phyloP scores from a whole-genome alignment of 2,888 invertebrate genomes.

The Tillus elongatus region DNA sequence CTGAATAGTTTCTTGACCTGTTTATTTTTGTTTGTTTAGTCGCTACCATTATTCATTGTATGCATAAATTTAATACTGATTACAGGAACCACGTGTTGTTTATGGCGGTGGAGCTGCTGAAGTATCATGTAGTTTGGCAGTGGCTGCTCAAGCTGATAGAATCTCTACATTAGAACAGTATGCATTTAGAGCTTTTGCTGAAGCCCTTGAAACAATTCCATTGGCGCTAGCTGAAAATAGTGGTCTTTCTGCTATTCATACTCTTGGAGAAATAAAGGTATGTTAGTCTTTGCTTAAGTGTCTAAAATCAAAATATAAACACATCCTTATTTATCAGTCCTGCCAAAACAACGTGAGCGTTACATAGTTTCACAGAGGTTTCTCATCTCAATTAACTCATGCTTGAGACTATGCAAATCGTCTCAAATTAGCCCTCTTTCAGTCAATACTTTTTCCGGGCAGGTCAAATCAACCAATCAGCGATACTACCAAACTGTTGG shows the following conservation, averaged over 20 bases:
- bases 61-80: no score
- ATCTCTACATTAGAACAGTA: slow-evolving; percentile 91
- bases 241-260: slow-evolving; percentile 87
- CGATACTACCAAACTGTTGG: no score
- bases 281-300: slow-evolving; percentile 5
- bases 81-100: slow-evolving; percentile 69
- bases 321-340: no score
- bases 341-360: no score
- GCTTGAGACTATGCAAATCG: no score
- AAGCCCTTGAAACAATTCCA: slow-evolving; percentile 91
- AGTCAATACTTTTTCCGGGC: no score
- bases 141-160: slow-evolving; percentile 80
- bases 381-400: no score
- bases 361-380: no score
- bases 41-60: no score
- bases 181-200: slow-evolving; percentile 90
- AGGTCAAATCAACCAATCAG: no score
- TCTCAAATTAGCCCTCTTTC: no score
- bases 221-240: slow-evolving; percentile 95
- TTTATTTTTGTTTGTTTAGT: no score
- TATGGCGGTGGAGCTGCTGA: slow-evolving; percentile 98
- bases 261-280: slow-evolving; percentile 76
- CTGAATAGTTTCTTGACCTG: slow-evolving; percentile 5
- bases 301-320: not conserved
- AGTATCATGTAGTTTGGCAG: slow-evolving; percentile 86